Evolutionary conservation across 2,888 invertebrate genomes (phyloP).

Genomic region (Ceriagrion tenellum): DNA sequence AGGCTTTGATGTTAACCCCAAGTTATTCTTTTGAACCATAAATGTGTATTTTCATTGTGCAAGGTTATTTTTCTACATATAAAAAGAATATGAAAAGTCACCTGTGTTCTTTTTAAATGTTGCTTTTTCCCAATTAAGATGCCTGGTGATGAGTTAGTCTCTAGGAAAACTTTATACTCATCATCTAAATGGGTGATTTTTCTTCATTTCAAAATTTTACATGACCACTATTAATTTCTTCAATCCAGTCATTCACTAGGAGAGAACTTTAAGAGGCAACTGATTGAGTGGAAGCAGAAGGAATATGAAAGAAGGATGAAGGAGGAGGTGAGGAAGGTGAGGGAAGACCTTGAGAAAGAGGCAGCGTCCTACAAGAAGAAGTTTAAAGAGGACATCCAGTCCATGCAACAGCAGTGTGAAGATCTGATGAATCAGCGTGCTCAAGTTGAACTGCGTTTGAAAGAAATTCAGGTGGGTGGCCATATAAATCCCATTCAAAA

Average conservation of each 20-base stretch:
- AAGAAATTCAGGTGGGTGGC: conserved; percentile 7
- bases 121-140: no score
- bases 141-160: no score
- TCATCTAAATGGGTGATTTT: no score
- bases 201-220: no score
- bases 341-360: neutral
- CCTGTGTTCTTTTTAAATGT: no score
- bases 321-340: neutral
- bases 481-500: no score
- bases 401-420: neutral
- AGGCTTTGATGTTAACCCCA: no score
- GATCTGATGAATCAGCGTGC: conserved; percentile 42
- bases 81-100: no score
- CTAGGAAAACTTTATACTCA: no score
- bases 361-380: neutral
- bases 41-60: no score
- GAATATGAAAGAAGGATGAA: neutral
- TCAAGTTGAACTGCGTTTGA: neutral
- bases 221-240: neutral
- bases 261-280: neutral
- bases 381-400: neutral
- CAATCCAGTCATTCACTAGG: neutral
- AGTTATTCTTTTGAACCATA: no score
- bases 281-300: neutral
- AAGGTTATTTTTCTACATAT: no score